phyloP scores from a whole-genome alignment of 2,797 vertebrate species.

The Emydoidea blandingii region DNA sequence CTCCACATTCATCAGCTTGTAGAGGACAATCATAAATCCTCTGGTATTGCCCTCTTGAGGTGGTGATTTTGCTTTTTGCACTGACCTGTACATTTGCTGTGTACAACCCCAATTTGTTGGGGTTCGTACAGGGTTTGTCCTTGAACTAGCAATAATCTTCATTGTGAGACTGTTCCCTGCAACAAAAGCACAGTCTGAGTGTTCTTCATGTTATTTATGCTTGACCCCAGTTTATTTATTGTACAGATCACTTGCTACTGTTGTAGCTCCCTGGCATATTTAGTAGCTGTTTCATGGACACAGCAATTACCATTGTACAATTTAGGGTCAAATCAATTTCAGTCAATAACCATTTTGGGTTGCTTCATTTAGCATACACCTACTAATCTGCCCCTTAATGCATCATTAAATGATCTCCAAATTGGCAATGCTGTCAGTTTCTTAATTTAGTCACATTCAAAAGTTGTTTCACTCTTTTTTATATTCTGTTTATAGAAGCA shows the following conservation, averaged over 20 bases:
- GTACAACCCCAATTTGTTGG: background rate
- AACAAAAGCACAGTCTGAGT: background rate
- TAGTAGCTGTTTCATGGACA: background rate
- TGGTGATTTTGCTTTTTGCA: background rate
- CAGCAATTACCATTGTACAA: background rate
- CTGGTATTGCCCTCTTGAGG: background rate
- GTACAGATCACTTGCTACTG: background rate
- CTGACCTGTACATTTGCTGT: background rate
- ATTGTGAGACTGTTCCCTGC: background rate
- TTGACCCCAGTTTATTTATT: background rate
- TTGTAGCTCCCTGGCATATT: background rate
- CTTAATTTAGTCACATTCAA: background rate
- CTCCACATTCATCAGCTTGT: background rate
- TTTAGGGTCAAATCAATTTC: background rate
- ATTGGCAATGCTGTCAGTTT: background rate
- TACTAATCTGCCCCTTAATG: background rate
- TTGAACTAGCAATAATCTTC: background rate
- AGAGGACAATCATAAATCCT: background rate
- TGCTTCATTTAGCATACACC: background rate
- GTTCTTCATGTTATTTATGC: background rate
- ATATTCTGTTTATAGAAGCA: constrained; percentile 9
- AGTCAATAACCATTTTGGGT: background rate
- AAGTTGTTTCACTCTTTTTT: constrained; percentile 4
- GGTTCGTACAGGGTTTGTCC: background rate
- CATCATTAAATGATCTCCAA: constrained; percentile 1